phyloP scores from a whole-genome alignment of 2,797 vertebrate genomes.

The Myripristis jacobus region DNA sequence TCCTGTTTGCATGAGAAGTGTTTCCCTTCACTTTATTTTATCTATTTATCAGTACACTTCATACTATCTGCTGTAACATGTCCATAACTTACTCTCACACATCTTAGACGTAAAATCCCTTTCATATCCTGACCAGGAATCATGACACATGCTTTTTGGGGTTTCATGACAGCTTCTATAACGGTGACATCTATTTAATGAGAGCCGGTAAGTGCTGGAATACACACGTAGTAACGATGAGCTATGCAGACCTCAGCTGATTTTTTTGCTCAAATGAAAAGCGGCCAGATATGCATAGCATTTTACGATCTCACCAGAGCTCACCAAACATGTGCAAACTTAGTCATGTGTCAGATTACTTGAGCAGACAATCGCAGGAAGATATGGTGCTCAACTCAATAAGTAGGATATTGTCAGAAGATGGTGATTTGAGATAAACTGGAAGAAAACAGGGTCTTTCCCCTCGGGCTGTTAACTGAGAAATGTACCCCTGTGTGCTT shows the following conservation, averaged over 20 bases:
- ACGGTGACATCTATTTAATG: neutral
- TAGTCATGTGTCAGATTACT: constrained; percentile 1
- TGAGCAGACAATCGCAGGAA: neutral
- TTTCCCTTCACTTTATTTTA: too few species aligned
- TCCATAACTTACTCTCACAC: neutral
- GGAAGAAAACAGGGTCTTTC: neutral
- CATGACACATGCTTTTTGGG: neutral
- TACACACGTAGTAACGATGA: neutral
- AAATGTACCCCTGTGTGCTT: neutral
- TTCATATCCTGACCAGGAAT: constrained; percentile 11
- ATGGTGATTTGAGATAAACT: neutral
- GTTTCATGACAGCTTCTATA: neutral
- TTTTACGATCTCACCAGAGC: neutral
- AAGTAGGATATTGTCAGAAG: neutral
- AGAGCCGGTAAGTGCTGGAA: neutral
- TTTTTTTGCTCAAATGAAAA: neutral
- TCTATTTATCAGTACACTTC: neutral
- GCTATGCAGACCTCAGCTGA: neutral
- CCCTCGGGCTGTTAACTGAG: neutral
- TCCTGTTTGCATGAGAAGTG: too few species aligned
- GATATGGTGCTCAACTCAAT: neutral
- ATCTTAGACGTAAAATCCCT: neutral
- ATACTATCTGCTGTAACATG: neutral
- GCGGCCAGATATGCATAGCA: neutral
- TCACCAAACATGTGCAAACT: neutral